Conservation (phyloP, 64 coral and sea anemone species). For the Orbicella faveolata region DNA sequence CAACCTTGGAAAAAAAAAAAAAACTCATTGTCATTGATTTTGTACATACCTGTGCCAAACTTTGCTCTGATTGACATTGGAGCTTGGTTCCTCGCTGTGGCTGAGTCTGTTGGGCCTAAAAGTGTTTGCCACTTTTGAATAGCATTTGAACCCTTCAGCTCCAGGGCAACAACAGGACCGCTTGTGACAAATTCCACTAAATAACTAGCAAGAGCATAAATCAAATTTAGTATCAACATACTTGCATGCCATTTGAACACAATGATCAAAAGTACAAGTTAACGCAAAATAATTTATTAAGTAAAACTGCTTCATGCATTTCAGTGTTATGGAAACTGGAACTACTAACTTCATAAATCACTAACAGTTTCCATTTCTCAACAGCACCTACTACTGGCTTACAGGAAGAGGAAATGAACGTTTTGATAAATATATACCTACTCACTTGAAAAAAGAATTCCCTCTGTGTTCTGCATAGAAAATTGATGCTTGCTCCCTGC, state of each 20-base stretch:
- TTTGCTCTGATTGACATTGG: slow-evolving; percentile 82
- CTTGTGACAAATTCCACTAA: slow-evolving; percentile 79
- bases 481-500: slow-evolving; percentile 40
- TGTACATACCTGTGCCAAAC: slow-evolving; percentile 81
- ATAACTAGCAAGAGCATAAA: not conserved
- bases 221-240: no score
- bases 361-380: no score
- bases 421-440: not conserved
- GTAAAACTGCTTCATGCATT: no score
- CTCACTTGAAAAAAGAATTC: slow-evolving; percentile 62
- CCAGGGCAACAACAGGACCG: slow-evolving; percentile 89
- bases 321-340: no score
- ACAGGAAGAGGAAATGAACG: no score
- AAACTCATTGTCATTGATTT: not conserved
- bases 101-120: slow-evolving; percentile 88
- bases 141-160: slow-evolving; percentile 82
- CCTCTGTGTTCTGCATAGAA: slow-evolving; percentile 57
- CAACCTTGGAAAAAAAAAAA: not conserved
- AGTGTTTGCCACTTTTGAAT: slow-evolving; percentile 80
- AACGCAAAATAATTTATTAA: no score
- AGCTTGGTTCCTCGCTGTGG: slow-evolving; percentile 69
- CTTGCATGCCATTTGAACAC: no score
- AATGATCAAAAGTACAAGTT: no score
- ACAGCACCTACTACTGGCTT: no score
- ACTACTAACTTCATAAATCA: no score